These are phyloP conservation scores for Macrochelys suwanniensis DNA, from an alignment of 2,797 vertebrate species.

Conservation along the genomic window DNA sequence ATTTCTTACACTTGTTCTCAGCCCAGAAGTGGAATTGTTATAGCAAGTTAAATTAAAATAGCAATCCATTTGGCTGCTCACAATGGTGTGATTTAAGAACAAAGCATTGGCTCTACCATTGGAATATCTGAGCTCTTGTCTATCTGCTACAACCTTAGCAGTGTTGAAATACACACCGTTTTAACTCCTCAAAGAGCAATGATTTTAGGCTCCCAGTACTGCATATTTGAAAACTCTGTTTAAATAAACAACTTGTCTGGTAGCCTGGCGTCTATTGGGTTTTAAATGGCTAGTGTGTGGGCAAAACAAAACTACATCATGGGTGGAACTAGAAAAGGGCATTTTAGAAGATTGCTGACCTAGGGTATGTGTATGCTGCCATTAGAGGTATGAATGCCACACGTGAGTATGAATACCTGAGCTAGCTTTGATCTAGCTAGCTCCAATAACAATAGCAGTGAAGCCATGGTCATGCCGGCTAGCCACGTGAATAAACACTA, in stretches of 20 bases:
- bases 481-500: not conserved
- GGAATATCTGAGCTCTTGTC: fast-evolving
- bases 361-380: not conserved
- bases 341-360: not conserved
- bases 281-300: not conserved
- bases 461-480: not conserved
- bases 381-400: not conserved
- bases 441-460: not conserved
- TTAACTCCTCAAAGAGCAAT: fast-evolving
- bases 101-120: fast-evolving
- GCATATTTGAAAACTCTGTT: not conserved
- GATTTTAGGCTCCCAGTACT: not conserved
- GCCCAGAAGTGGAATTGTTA: not conserved
- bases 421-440: not conserved
- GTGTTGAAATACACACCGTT: fast-evolving
- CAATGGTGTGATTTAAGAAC: not conserved
- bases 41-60: not conserved
- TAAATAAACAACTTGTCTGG: not conserved
- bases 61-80: not conserved
- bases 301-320: not conserved
- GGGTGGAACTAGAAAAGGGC: not conserved
- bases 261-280: not conserved
- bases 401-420: not conserved
- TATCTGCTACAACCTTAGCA: fast-evolving
- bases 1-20: not conserved